Conservation (phyloP, 1,140 invertebrate genomes). For the Microplitis mediator region DNA sequence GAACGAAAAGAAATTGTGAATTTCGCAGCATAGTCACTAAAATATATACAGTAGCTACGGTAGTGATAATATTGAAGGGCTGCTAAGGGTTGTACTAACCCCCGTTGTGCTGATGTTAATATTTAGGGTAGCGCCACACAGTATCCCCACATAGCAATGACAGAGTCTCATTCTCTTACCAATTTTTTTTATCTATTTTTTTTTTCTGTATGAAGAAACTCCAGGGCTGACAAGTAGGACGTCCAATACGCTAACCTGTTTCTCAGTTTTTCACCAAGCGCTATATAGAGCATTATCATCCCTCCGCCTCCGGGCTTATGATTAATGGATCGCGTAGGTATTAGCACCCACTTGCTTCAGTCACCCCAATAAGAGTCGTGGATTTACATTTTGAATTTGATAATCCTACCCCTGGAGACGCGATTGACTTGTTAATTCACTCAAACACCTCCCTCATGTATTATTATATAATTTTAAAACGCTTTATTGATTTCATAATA, state of each 20-base stretch:
- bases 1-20: constrained; percentile 6
- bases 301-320: constrained; percentile 28
- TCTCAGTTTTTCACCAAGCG: constrained; percentile 3
- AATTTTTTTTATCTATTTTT: background rate
- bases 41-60: background rate
- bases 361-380: constrained; percentile 19
- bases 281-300: background rate
- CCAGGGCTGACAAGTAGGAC: background rate
- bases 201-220: too few relatives aligned
- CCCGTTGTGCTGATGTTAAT: constrained; percentile 25
- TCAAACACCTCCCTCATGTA: background rate
- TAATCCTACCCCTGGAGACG: constrained; percentile 27
- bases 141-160: background rate
- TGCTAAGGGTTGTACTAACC: constrained; percentile 18
- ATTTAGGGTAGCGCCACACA: constrained; percentile 28
- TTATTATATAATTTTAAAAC: background rate
- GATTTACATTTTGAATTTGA: constrained; percentile 47
- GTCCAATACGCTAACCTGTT: constrained; percentile 22
- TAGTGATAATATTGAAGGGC: background rate
- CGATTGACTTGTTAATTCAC: background rate
- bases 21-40: background rate
- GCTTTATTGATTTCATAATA: background rate
- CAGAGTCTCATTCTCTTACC: background rate
- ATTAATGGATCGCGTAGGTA: constrained; percentile 43
- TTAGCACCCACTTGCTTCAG: constrained; percentile 39